These are phyloP conservation scores for Rhabditoides inermis DNA, from an alignment of 2,888 invertebrate genomes.

Conservation along the genomic window DNA sequence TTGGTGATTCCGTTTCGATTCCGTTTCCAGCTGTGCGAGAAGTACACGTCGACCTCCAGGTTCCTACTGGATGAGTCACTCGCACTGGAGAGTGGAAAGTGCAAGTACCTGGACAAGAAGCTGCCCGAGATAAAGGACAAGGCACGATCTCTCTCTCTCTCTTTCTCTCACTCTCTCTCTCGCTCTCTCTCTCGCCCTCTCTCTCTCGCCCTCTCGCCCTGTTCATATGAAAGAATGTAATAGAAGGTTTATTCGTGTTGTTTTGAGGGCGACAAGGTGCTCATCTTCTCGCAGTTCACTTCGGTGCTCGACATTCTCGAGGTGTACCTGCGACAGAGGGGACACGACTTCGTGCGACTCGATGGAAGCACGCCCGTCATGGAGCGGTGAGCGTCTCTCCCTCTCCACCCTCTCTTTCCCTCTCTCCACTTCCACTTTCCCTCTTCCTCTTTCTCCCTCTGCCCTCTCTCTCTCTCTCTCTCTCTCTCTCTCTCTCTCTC, in stretches of 20 bases:
- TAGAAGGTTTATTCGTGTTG: background rate
- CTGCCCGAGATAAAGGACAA: slow-evolving; percentile 65
- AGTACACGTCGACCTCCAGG: slow-evolving; percentile 52
- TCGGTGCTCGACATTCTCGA: slow-evolving; percentile 87
- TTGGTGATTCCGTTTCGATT: too few relatives aligned
- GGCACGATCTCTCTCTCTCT: slow-evolving; percentile 46
- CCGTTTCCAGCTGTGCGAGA: slow-evolving; percentile 35
- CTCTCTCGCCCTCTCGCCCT: too few relatives aligned
- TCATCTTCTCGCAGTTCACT: slow-evolving; percentile 91
- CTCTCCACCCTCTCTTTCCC: too few relatives aligned
- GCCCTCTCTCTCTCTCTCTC: too few relatives aligned
- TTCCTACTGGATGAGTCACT: slow-evolving; percentile 54
- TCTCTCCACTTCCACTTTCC: too few relatives aligned
- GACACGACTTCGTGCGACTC: slow-evolving; percentile 70
- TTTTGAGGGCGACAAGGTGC: slow-evolving; percentile 62
- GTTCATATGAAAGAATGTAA: too few relatives aligned
- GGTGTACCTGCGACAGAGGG: slow-evolving; percentile 70
- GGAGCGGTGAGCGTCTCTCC: slow-evolving; percentile 60
- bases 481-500: too few relatives aligned
- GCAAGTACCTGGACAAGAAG: slow-evolving; percentile 69
- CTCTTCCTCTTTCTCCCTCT: too few relatives aligned
- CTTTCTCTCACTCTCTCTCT: too few relatives aligned
- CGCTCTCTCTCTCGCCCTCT: too few relatives aligned
- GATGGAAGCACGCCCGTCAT: slow-evolving; percentile 82
- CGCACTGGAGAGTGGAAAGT: slow-evolving; percentile 78